Base-by-base conservation (phyloP, 1,140 invertebrate genomes). In the Lanistes nyassanus region DNA sequence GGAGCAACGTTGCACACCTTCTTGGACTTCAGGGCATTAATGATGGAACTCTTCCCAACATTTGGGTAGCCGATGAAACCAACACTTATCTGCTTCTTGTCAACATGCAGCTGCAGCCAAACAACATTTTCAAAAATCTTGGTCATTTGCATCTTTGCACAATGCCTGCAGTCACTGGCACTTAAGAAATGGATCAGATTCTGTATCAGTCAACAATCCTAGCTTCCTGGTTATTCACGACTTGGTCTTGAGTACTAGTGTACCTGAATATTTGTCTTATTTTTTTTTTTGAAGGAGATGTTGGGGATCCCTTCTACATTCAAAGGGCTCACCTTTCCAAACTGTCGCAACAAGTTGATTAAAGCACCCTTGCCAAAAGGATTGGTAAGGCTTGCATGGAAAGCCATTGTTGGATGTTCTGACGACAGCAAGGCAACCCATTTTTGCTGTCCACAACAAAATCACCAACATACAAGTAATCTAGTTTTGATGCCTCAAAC, bases 41-140 rank as follows among this genome's bases (percentile, higher is more conserved):
- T 99, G 31, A 99, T 93, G 13, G 97, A 99, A 78, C 97, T 98
- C 90, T 99, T 99, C 0, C 98, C 98, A 19, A 97, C 96, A 92
- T 99, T 99, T 6, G 98, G 98, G 90, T 99, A 99, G 0, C 98
- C 98, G 87, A 99, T 98, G 76, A 99, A 96, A 21, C 98, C 98
- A 70, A 99, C 96, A 89, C 96, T 98, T 55, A 99, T 99, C 91
- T 99, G 97, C 86, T 98, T 98, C 84, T 97, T 97, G 84, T 99
- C 97, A 67, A 79, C 90, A 85, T 99, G 97, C 0, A 99, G 90
- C 90, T 90, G 74, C 56, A 77, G 76, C 73, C 72, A 53, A 65
- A 77, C 51, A 21, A 56, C 29, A 65, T 11, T 1, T 31, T 34
- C 9, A 6, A 21, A 21, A 36, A 1, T 2, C 34, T 3, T 5